phyloP scores from a whole-genome alignment of 2,888 invertebrate genomes.

The Monochamus alternatus region DNA sequence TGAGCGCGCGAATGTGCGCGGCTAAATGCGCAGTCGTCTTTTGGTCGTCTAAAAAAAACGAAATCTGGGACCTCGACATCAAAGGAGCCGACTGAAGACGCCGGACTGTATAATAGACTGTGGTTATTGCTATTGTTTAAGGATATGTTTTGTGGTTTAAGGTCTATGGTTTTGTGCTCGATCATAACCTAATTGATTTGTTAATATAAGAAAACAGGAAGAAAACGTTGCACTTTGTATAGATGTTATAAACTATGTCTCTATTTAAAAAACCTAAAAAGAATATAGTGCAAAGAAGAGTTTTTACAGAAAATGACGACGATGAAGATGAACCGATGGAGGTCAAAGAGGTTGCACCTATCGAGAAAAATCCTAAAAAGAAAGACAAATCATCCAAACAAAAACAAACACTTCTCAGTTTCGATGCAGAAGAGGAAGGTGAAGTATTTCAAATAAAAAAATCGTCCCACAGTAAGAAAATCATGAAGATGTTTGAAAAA shows the following conservation, averaged over 20 bases:
- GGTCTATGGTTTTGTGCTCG: too few species aligned
- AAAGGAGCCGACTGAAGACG: too few species aligned
- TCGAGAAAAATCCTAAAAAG: slow-evolving; percentile 63
- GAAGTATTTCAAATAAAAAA: slow-evolving; percentile 97
- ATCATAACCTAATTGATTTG: too few species aligned
- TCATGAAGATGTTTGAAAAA: slow-evolving; percentile 88
- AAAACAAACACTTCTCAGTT: slow-evolving; percentile 82
- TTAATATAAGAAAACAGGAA: too few species aligned
- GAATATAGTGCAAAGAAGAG: slow-evolving; percentile 82
- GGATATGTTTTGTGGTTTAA: too few species aligned
- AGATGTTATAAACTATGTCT: slow-evolving; percentile 75
- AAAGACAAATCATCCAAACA: slow-evolving; percentile 71
- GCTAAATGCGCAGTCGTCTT: too few species aligned
- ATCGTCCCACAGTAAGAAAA: slow-evolving; percentile 92
- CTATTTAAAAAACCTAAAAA: slow-evolving; percentile 91
- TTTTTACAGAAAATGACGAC: slow-evolving; percentile 80
- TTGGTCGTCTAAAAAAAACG: too few species aligned
- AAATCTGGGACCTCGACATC: too few species aligned
- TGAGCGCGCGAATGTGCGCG: too few species aligned
- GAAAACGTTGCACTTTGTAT: too few species aligned
- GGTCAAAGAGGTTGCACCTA: slow-evolving; percentile 64
- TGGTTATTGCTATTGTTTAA: too few species aligned
- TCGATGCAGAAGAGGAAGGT: slow-evolving; percentile 85
- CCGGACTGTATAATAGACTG: too few species aligned
- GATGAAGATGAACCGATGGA: slow-evolving; percentile 75